Evolutionary conservation across 1,140 invertebrate genomes (phyloP).

Genomic region (Trypoxylus dichotomus): DNA sequence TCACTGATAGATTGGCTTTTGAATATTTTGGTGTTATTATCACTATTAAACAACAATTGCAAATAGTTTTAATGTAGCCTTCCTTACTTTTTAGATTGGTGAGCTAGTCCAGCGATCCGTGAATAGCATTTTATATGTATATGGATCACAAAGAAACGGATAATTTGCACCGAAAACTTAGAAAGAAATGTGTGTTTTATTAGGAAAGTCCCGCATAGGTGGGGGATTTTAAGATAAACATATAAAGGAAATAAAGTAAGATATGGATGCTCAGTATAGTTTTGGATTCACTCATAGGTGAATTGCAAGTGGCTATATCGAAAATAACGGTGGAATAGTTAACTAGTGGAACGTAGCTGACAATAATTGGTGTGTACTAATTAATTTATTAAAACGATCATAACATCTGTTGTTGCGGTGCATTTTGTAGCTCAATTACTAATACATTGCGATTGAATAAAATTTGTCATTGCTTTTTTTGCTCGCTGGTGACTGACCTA

Average conservation of each 20-base stretch:
- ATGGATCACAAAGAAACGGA: slow-evolving; percentile 11
- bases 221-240: slow-evolving; percentile 18
- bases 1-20: too few relatives aligned
- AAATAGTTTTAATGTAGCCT: background rate
- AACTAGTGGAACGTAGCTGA: slow-evolving; percentile 8
- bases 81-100: background rate
- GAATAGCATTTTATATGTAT: slow-evolving; percentile 15
- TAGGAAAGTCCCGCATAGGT: background rate
- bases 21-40: too few relatives aligned
- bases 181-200: slow-evolving; percentile 1
- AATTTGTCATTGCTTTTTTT: too few relatives aligned
- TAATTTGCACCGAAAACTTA: slow-evolving; percentile 15
- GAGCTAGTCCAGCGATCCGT: slow-evolving; percentile 5
- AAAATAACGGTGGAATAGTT: background rate
- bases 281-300: background rate
- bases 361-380: slow-evolving; percentile 18
- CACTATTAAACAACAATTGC: too few relatives aligned
- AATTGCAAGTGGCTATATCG: background rate
- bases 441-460: background rate
- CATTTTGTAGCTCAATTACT: background rate
- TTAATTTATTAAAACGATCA: background rate
- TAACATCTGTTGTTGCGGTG: background rate
- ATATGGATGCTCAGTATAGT: background rate
- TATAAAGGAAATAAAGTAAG: slow-evolving; percentile 16
- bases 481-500: too few relatives aligned